Conservation (phyloP, 2,113 vertebrate species). For the Zonotrichia leucophrys region DNA sequence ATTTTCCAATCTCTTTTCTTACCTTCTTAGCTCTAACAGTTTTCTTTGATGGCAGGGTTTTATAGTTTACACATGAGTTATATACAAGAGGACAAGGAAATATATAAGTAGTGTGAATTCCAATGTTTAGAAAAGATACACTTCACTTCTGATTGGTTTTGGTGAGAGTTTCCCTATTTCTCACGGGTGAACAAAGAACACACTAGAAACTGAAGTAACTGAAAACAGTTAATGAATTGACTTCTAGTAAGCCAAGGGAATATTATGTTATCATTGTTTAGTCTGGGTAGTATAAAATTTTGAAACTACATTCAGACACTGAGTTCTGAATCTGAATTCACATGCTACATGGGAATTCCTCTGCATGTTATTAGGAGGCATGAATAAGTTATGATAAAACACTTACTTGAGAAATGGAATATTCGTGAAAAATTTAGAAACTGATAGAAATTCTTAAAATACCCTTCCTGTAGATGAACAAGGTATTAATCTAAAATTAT, state of each 20-base stretch:
- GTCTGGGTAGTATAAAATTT: neutral
- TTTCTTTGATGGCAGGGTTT: neutral
- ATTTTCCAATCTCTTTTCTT: neutral
- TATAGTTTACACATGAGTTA: neutral
- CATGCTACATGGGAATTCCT: neutral
- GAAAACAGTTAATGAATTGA: neutral
- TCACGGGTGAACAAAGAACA: neutral
- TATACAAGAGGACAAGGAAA: neutral
- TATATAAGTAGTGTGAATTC: neutral
- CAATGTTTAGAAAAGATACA: neutral
- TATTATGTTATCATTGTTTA: neutral
- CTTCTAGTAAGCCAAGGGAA: neutral
- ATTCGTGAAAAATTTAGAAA: neutral
- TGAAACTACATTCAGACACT: neutral
- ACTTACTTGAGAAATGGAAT: neutral
- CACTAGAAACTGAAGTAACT: neutral
- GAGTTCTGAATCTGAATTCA: neutral
- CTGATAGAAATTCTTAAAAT: neutral
- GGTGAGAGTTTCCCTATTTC: neutral
- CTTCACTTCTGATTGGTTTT: neutral
- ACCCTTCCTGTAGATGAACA: neutral
- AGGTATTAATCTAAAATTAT: neutral
- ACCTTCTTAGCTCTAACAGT: neutral
- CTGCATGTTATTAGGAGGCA: neutral
- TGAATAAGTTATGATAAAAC: neutral